These are phyloP conservation scores for Frieseomelitta varia DNA, from an alignment of 1,140 invertebrate genomes.

Conservation along the genomic window DNA sequence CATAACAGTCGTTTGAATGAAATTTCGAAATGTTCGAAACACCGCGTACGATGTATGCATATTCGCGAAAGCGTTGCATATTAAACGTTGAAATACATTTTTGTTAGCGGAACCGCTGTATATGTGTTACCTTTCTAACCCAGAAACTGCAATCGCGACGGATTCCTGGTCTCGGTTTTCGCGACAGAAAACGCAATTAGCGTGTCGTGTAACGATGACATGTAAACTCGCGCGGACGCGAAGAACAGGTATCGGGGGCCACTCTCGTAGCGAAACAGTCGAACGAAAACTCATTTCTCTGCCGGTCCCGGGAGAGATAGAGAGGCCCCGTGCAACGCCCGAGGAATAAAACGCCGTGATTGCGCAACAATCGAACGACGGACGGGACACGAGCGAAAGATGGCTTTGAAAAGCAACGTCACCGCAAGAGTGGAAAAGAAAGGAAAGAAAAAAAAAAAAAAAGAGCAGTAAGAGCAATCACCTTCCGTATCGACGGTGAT, in stretches of 20 bases:
- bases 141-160: slow-evolving; percentile 34
- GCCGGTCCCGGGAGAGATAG: background rate
- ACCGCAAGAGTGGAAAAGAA: background rate
- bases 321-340: background rate
- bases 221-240: slow-evolving; percentile 6
- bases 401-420: slow-evolving; percentile 32
- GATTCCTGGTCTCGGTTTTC: slow-evolving; percentile 38
- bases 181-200: slow-evolving; percentile 10
- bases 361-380: slow-evolving; percentile 17
- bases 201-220: slow-evolving; percentile 33
- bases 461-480: slow-evolving; percentile 23
- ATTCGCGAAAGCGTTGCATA: too few relatives aligned
- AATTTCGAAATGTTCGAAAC: background rate
- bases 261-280: background rate
- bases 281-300: slow-evolving; percentile 17
- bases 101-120: background rate
- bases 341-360: background rate
- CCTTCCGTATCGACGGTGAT: slow-evolving; percentile 22
- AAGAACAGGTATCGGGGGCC: background rate
- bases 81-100: background rate
- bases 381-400: background rate
- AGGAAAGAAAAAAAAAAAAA: background rate
- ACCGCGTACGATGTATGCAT: background rate
- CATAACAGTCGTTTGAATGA: background rate
- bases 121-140: slow-evolving; percentile 5